Conservation (phyloP, 2,113 vertebrate genomes). For the Tenebrosternarchus preto region DNA sequence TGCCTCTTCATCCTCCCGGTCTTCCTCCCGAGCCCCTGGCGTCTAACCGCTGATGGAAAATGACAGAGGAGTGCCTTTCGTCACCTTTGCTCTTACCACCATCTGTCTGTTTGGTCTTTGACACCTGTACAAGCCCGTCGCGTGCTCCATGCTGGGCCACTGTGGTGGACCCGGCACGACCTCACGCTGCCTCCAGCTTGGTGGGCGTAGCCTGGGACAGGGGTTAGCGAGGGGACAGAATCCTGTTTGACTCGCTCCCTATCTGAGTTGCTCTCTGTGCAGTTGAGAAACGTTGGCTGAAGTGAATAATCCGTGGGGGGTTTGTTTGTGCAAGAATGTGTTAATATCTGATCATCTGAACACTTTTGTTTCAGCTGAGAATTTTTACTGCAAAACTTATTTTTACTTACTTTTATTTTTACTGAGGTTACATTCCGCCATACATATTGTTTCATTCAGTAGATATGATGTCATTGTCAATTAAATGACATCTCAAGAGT, state of each 20-base stretch:
- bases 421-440: too few relatives aligned
- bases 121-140: slow-evolving; percentile 58
- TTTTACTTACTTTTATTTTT: not conserved
- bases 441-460: not conserved
- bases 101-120: slow-evolving; percentile 59
- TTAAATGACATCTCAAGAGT: slow-evolving; percentile 24
- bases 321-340: not conserved
- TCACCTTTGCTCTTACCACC: slow-evolving; percentile 46
- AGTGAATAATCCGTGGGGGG: not conserved
- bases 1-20: slow-evolving; percentile 1
- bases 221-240: slow-evolving; percentile 7
- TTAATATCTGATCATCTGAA: too few relatives aligned
- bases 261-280: not conserved
- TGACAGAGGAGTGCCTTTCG: slow-evolving; percentile 39
- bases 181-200: slow-evolving; percentile 20
- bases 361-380: too few relatives aligned
- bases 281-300: not conserved
- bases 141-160: slow-evolving; percentile 10
- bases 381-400: not conserved
- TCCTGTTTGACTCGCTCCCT: not conserved
- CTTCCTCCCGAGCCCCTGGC: slow-evolving; percentile 20
- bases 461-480: slow-evolving; percentile 15
- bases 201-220: slow-evolving; percentile 19
- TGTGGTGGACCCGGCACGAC: slow-evolving; percentile 30
- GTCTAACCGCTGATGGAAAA: slow-evolving; percentile 31